Base-by-base conservation (phyloP, 2,888 invertebrate species). In the Troglohyphantes excavatus region DNA sequence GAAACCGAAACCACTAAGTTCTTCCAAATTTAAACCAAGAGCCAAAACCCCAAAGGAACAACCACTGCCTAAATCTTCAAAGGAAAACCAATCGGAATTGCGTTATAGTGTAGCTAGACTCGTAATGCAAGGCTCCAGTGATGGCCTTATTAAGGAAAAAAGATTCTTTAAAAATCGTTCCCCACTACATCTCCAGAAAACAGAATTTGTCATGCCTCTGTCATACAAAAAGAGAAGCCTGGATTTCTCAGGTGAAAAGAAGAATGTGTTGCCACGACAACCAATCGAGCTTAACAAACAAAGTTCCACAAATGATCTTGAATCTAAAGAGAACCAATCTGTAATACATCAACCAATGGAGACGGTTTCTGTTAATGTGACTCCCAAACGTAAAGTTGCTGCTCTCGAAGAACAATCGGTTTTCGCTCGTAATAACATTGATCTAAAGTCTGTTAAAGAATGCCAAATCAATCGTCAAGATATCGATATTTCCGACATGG, bases 111-210 rank as follows among this genome's bases (percentile, higher is more conserved):
- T 59, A 6, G 26, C 88, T 2, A n/a, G 65, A 19, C 29, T 81
- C 9, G 6, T 88, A 13, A 17, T 6, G 2, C 43, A 88, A 68
- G 26, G 21, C 5, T 73, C 70, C 5, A 43, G 23, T 9, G 26
- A 43, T 3, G 27, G 26, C 11, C 7, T 7, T 19, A 13, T 26
- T 0, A 76, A 59, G 21, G 67, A 82, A 1, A 75, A 76, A 9
- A 88, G 68, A 19, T 88, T 88, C 29, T 88, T 88, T n/a, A 88
- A 82, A 61, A 68, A 33, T 43, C 73, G 82, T n/a, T 68, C 88
- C 5, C 75, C 88, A 9, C 65, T 29, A 11, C 81, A 82, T 43
- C 26, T 88, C 5, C 61, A 82, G 11, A 88, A 82, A 27, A 68
- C 82, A 2, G 75, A 68, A 26, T 76, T 88, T 21, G 27, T 65